A percentile compares a stretch with the other conserved stretches of the same genome.
Conservation (phyloP, 2,113 vertebrate genomes). For the Burhinus oedicnemus region DNA sequence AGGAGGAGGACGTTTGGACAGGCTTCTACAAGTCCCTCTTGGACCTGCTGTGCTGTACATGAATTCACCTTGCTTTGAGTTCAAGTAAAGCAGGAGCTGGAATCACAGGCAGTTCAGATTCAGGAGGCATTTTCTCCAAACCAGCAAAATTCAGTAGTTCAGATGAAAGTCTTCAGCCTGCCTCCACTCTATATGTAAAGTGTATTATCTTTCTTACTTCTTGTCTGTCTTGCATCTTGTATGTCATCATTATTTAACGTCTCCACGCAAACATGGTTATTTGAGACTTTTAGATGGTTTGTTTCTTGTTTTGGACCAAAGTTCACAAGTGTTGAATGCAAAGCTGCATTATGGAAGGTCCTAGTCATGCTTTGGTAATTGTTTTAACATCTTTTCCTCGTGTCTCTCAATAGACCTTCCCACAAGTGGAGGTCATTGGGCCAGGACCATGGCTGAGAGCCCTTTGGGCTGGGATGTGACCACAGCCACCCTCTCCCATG, state of each 20-base stretch:
- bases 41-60: background rate
- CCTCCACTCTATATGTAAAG: background rate
- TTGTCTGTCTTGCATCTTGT: background rate
- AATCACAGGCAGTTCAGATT: background rate
- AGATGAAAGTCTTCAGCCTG: background rate
- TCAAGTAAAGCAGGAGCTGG: background rate
- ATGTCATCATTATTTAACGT: background rate
- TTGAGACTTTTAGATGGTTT: background rate
- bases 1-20: background rate
- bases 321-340: background rate
- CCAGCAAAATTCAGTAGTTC: background rate
- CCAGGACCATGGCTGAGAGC: background rate
- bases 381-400: background rate
- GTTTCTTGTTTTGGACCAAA: background rate
- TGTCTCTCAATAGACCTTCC: background rate
- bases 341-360: background rate
- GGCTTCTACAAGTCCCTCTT: background rate
- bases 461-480: background rate
- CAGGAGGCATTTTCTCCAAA: background rate
- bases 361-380: background rate
- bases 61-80: background rate
- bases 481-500: fast-evolving
- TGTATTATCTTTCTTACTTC: background rate
- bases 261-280: background rate
- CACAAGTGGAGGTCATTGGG: background rate